phyloP scores from a whole-genome alignment of 1,140 invertebrate species.

The Helicorthomorpha holstii region DNA sequence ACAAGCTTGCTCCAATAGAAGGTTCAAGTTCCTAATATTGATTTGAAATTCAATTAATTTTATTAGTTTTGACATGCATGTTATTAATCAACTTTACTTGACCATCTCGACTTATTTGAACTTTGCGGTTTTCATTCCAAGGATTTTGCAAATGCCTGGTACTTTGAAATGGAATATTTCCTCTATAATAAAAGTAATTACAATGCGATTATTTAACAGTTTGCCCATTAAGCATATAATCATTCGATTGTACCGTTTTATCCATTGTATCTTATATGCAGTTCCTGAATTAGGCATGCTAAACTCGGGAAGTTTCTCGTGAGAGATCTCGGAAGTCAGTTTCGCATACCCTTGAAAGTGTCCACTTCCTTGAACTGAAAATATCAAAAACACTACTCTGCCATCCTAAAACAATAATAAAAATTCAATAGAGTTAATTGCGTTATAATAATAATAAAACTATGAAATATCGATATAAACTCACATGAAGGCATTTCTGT shows the following conservation, averaged over 20 bases:
- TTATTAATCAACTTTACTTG: constrained; percentile 24
- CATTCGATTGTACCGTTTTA: constrained; percentile 24
- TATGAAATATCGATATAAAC: background rate
- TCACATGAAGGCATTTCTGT: constrained; percentile 28
- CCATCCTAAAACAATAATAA: constrained; percentile 21
- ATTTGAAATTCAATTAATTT: background rate
- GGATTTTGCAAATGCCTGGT: constrained; percentile 30
- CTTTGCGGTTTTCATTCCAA: constrained; percentile 32
- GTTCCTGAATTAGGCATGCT: constrained; percentile 20
- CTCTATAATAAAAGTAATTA: constrained; percentile 16
- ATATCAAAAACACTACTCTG: constrained; percentile 31
- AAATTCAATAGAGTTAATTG: background rate
- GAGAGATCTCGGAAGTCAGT: constrained; percentile 20
- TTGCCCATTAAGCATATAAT: background rate
- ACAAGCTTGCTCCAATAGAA: constrained; percentile 26
- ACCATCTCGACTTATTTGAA: constrained; percentile 33
- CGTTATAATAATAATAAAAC: background rate
- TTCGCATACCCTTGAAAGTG: constrained; percentile 36
- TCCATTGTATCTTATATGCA: constrained; percentile 30
- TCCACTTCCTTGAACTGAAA: constrained; percentile 33
- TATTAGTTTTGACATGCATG: background rate
- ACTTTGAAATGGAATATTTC: constrained; percentile 31
- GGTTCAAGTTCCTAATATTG: constrained; percentile 30
- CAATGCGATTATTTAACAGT: background rate
- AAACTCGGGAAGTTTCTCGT: constrained; percentile 26